phyloP scores from a whole-genome alignment of 2,113 vertebrate genomes.

The Clupea harengus region DNA sequence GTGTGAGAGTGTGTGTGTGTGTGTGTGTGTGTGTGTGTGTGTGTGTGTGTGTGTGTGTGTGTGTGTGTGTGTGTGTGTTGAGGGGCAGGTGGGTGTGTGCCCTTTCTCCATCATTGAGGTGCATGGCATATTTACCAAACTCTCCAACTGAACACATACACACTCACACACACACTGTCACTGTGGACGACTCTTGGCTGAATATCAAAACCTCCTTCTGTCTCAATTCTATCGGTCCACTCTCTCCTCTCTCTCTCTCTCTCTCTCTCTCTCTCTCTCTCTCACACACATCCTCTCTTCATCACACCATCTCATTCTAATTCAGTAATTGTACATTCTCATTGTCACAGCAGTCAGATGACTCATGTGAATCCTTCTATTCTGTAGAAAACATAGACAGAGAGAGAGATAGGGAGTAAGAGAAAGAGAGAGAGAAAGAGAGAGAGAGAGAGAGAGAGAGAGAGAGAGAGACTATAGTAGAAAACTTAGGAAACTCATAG shows the following conservation, averaged over 20 bases:
- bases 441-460: too few species aligned
- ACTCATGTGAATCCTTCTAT: too few species aligned
- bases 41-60: background rate
- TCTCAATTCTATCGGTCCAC: background rate
- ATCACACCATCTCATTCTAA: too few species aligned
- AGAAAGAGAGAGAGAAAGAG: too few species aligned
- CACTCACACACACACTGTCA: conserved; percentile 19
- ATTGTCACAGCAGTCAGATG: too few species aligned
- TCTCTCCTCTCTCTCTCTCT: background rate
- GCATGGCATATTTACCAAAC: background rate
- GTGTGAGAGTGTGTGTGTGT: background rate
- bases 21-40: background rate
- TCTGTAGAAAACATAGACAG: too few species aligned
- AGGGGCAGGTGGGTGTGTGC: background rate
- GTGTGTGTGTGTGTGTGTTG: background rate
- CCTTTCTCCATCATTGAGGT: background rate
- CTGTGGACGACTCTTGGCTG: background rate
- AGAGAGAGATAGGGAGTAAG: too few species aligned
- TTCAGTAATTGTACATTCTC: too few species aligned
- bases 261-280: background rate
- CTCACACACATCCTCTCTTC: too few species aligned
- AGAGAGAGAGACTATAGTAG: too few species aligned
- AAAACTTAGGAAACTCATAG: too few species aligned
- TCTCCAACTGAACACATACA: background rate
- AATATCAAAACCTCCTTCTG: background rate